Base-by-base conservation (phyloP, 1,140 invertebrate genomes). In the Drosophila sp. region DNA sequence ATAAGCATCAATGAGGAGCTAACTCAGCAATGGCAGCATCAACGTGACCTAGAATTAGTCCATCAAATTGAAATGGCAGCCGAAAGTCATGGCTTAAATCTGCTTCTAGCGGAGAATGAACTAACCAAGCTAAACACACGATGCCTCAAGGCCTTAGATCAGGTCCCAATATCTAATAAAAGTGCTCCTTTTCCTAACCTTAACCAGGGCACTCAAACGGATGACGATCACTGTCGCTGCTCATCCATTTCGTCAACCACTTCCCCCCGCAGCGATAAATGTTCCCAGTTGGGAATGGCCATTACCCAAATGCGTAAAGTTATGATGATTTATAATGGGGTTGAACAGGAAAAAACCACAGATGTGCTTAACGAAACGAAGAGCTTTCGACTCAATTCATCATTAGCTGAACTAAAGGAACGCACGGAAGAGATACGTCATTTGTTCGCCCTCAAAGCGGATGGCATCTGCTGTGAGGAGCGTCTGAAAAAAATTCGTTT, bases 31-130 rank as follows among this genome's bases (percentile, higher is more conserved):
- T 33, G 47, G 2, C 70, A 65, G 44, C 50, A 75, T 40, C 81
- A 80, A 7, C 65, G 74, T 7, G 81, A 85, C 6, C 6, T 64
- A 17, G 54, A 66, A 1, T 11, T 85, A 38, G 70, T 85, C 5
- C 73, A 76, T n/a, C 41, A 74, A 41, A 60, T 85, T 40, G 81
- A 85, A 32, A 1, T 62, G 66, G 81, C 85, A 60, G 23, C n/a
- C 50, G 35, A 4, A 17, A 63, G 5, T 75, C 79, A 2, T 7
- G 77, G 55, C 23, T 23, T 10, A 8, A 47, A 32, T 25, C 1
- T 8, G 7, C 32, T 75, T 1, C 32, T 67, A 23, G 71, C 55
- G 23, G 17, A 23, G 17, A 23, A 58, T 17, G 33, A 58, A 10
- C 32, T 35, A 8, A 58, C n/a, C 17, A n/a, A 35, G 7, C 1